Evolutionary conservation across 2,888 invertebrate species (phyloP), one percentile per base, ranked within the genome.

Genomic region (Pyrrhia umbra): DNA sequence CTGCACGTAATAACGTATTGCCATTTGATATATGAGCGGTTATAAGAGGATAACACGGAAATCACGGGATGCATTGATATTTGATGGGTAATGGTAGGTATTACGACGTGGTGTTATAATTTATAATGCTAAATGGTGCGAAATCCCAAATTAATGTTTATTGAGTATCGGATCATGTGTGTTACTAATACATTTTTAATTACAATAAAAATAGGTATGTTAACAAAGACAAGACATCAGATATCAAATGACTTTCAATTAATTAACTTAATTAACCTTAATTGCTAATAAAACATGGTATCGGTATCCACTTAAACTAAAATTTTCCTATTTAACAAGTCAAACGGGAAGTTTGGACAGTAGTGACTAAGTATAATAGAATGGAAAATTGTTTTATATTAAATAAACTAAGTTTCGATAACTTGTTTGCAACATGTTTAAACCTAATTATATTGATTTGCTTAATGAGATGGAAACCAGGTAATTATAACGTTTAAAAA

Each of bases 241-340:
- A 16, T 76, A 61, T 65, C 39, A 62, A 56, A 58, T 78, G 56
- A 69, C 70, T 58, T 69, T 73, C 66, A 61, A 59, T 68, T 63
- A 65, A 68, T 68, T 52, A 58, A 76, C 25, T 68, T 78, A 74
- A 69, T 78, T 68, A 66, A 62, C 62, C 66, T 50, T 75, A 79
- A 80, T 79, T 80, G 58, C 45, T 75, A 49, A 67, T 66, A 55
- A 64, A 77, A 68, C 68, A 67, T 34, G 25, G 64, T 55, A 75
- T 68, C 58, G 10, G 27, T 63, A 55, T 65, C 65, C 59, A 75
- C 21, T 75, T 73, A 45, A 51, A 64, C 65, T 49, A 75, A 65
- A 60, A 65, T 75, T 65, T 42, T 57, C 56, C 56, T 57, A 52
- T 60, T 65, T 59, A 72, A 58, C 70, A 64, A 75, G 54, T 68